Conservation (phyloP, 2,113 vertebrate genomes). For the Phrynosoma blainvillii region DNA sequence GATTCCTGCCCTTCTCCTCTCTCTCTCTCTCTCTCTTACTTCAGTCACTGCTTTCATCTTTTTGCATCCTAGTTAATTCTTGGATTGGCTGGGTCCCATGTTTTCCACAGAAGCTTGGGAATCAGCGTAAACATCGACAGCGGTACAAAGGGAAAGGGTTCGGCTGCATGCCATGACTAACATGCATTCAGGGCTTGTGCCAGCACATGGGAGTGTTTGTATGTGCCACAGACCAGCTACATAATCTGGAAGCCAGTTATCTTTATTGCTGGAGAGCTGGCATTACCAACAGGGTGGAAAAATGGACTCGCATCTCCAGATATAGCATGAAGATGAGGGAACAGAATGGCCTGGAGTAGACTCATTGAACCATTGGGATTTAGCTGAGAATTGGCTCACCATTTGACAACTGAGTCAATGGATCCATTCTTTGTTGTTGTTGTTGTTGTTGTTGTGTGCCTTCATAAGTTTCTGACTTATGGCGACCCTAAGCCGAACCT, state of each 20-base stretch:
- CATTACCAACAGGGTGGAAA: not conserved
- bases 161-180: slow-evolving; percentile 45
- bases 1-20: not conserved
- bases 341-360: too few species aligned
- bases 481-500: too few species aligned
- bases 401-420: too few species aligned
- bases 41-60: slow-evolving; percentile 44
- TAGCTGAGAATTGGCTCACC: too few species aligned
- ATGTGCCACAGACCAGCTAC: slow-evolving; percentile 16
- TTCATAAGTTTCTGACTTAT: too few species aligned
- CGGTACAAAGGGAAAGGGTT: slow-evolving; percentile 42
- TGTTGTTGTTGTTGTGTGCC: too few species aligned
- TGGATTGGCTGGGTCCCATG: slow-evolving; percentile 46
- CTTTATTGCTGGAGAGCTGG: slow-evolving; percentile 5
- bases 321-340: not conserved
- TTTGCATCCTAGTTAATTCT: slow-evolving; percentile 47
- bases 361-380: too few species aligned
- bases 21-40: not conserved
- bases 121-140: slow-evolving; percentile 39
- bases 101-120: slow-evolving; percentile 48
- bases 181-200: not conserved
- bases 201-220: slow-evolving; percentile 16
- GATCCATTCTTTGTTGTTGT: too few species aligned
- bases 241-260: slow-evolving; percentile 20
- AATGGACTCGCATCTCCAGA: not conserved